Base-by-base conservation (phyloP, 2,888 invertebrate genomes). In the Deroplatys truncata region DNA sequence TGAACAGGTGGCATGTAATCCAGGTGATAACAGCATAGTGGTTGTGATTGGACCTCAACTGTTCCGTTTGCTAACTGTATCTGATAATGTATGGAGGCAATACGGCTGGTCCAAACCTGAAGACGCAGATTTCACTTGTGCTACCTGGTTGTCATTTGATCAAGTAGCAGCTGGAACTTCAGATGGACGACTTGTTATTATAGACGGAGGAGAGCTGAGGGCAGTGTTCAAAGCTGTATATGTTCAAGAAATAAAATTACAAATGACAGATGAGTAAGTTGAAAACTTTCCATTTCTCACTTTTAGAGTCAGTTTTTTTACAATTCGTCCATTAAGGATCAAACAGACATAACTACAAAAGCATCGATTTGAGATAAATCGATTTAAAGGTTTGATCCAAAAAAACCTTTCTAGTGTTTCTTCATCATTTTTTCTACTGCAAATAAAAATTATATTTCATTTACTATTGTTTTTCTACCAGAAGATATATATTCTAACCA, bases 51-150 rank as follows among this genome's bases (percentile, higher is more conserved):
- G 95, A 0, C 94, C 94, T 83, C 95, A 95, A 89, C 95, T 96
- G 7, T 96, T 97, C 92, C 96, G 97, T 91, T 95, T 97, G 91
- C 95, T 97, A 93, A 97, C 96, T 56, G 96, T 96, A 84, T 94
- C 96, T 29, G 98, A 98, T 92, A 96, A 96, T 5, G 95, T 96
- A 16, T 97, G 98, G 96, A 95, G 97, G 82, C 97, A 97, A 91
- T 98, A 96, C 94, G 98, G 97, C 16, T 98, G 96, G 94, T 96
- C 97, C 91, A 98, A 98, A 93, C 95, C 96, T 82, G 98, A 98
- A 72, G 94, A 96, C 92, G 95, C 97, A 89, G 94, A 96, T 90
- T 96, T 98, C 91, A 96, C 96, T 20, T 96, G 96, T 86, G 96
- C 97, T 92, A 95, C 97, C 91, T 99, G 98, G 97, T 93, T 98